These are phyloP conservation scores for Lepidochitona cinerea DNA, from an alignment of 2,888 invertebrate genomes.

Conservation along the genomic window DNA sequence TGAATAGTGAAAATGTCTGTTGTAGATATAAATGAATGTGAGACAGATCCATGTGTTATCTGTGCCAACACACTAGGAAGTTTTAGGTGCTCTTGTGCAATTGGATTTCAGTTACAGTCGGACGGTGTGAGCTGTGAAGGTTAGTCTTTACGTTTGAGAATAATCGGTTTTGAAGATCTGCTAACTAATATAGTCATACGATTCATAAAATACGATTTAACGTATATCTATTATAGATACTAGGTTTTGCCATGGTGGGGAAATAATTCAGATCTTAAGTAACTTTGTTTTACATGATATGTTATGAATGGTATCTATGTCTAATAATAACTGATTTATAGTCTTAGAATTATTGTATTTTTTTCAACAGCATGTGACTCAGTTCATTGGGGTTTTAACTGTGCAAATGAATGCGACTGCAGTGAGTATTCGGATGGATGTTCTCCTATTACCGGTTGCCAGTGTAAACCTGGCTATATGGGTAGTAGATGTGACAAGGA, in stretches of 20 bases:
- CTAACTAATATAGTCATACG: no score
- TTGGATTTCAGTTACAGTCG: not conserved
- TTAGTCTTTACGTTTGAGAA: no score
- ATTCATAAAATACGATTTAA: no score
- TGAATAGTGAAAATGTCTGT: no score
- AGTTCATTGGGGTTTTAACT: conserved; percentile 24
- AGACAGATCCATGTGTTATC: not conserved
- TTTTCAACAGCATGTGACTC: conserved; percentile 24
- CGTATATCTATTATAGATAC: no score
- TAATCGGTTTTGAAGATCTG: no score
- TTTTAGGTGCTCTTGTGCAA: not conserved
- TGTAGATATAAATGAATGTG: not conserved
- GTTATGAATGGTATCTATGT: no score
- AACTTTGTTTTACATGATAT: no score
- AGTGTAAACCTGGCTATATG: conserved; percentile 21
- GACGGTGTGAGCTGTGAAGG: conserved; percentile 2
- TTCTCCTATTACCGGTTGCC: conserved; percentile 16
- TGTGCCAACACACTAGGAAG: not conserved
- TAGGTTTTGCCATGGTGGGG: no score
- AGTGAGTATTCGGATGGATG: conserved; percentile 15
- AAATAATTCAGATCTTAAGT: no score
- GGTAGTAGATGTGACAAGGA: conserved; percentile 20
- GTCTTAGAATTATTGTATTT: no score
- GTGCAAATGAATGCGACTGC: conserved; percentile 24
- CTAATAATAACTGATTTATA: no score